A percentile compares a stretch with the other conserved stretches of the same genome.
These are phyloP conservation scores for Sebastes oblongus DNA, from an alignment of 2,797 vertebrate genomes.

Conservation along the genomic window DNA sequence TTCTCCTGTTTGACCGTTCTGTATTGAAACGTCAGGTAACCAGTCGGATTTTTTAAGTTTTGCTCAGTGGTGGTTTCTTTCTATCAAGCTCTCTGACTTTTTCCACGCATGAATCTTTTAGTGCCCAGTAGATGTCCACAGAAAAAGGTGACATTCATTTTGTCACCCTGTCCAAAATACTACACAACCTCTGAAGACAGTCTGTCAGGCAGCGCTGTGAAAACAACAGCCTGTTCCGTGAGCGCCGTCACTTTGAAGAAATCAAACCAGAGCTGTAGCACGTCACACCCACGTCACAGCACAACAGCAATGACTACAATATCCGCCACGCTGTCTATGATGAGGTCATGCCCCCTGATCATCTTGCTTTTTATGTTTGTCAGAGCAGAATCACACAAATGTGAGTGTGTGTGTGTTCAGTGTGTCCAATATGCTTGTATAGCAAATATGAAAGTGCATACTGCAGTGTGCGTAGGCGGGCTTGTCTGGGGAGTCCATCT, in stretches of 20 bases:
- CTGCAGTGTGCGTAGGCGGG: constrained; percentile 19
- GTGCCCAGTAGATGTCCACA: background rate
- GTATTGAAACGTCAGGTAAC: background rate
- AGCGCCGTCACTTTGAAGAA: constrained; percentile 34
- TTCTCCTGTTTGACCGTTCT: background rate
- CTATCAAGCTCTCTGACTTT: background rate
- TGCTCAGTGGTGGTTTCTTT: background rate
- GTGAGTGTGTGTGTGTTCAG: background rate
- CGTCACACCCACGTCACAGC: constrained; percentile 20
- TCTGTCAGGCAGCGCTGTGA: background rate
- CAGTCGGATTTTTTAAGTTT: background rate
- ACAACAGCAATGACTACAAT: background rate
- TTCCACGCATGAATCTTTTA: background rate
- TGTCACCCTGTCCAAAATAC: constrained; percentile 31
- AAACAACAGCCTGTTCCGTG: constrained; percentile 28
- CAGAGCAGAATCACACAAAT: background rate
- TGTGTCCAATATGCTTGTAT: constrained; percentile 13
- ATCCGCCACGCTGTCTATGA: background rate
- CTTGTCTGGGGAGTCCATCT: constrained; percentile 47
- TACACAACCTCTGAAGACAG: background rate
- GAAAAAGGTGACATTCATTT: constrained; percentile 15
- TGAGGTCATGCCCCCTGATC: constrained; percentile 15
- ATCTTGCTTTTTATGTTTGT: background rate
- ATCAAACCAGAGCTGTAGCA: constrained; percentile 10
- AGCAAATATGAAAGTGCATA: constrained; percentile 19